These are phyloP conservation scores for Cosmia pyralina DNA, from an alignment of 2,888 invertebrate genomes.

Conservation along the genomic window DNA sequence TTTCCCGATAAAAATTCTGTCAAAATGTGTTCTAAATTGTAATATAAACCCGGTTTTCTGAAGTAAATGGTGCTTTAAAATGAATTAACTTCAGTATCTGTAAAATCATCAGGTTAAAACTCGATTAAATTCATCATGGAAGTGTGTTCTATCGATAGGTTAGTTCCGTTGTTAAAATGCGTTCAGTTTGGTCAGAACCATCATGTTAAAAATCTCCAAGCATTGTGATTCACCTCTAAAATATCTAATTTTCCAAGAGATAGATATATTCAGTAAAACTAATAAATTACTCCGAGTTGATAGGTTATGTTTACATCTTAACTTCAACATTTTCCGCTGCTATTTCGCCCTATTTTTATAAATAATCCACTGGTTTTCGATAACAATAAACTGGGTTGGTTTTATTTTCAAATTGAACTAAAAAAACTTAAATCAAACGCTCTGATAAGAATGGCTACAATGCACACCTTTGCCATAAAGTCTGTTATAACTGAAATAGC, in stretches of 20 bases:
- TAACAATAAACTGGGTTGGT: neutral
- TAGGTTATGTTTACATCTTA: slow-evolving; percentile 66
- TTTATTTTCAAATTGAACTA: neutral
- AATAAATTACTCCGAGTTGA: neutral
- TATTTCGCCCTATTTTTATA: neutral
- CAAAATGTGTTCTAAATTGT: slow-evolving; percentile 19
- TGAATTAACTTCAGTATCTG: neutral
- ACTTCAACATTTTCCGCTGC: neutral
- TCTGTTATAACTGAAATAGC: neutral
- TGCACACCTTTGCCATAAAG: neutral
- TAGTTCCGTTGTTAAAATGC: slow-evolving; percentile 45
- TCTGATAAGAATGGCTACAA: neutral
- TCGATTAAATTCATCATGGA: slow-evolving; percentile 1
- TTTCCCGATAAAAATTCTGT: slow-evolving; percentile 35
- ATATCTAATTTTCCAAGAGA: neutral
- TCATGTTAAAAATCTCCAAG: neutral
- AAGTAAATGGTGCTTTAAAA: neutral
- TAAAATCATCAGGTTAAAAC: neutral
- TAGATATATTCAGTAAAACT: too few relatives aligned
- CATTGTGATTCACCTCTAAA: neutral
- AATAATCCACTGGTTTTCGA: neutral
- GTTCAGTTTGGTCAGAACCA: neutral
- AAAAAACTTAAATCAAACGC: neutral
- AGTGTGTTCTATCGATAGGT: slow-evolving; percentile 59
- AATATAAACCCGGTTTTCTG: neutral